Evolutionary conservation across 2,113 vertebrate genomes (phyloP).

Genomic region (Perca flavescens): DNA sequence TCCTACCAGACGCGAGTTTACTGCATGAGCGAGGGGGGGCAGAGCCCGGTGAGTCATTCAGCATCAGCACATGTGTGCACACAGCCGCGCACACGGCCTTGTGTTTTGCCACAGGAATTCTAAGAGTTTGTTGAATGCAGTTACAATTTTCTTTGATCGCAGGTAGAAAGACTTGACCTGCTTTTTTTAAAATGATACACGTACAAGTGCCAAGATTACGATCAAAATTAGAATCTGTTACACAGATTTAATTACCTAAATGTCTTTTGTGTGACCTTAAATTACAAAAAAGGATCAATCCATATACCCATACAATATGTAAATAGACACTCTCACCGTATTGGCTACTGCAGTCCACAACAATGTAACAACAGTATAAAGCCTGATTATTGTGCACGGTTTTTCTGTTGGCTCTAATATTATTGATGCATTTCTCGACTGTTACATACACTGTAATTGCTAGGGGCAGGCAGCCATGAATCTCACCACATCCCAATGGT

Average conservation of each 20-base stretch:
- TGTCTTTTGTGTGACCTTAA: not conserved
- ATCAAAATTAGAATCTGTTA: not conserved
- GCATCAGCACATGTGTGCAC: slow-evolving; percentile 22
- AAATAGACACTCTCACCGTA: not conserved
- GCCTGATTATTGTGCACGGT: not conserved
- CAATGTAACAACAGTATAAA: not conserved
- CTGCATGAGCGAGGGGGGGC: slow-evolving; percentile 94
- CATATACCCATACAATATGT: not conserved
- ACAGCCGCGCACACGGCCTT: not conserved
- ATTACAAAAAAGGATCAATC: not conserved
- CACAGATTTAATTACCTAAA: not conserved
- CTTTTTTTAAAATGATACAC: not conserved
- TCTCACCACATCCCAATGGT: slow-evolving; percentile 13
- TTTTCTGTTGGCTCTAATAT: not conserved
- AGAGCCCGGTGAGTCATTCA: slow-evolving; percentile 90
- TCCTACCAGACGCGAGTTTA: slow-evolving; percentile 91
- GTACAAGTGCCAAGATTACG: not conserved
- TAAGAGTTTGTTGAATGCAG: slow-evolving; percentile 20
- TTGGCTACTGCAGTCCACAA: not conserved
- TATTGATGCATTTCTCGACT: slow-evolving; percentile 17
- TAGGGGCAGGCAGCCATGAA: not conserved
- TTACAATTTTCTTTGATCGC: slow-evolving; percentile 3
- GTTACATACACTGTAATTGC: not conserved
- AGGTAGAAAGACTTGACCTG: slow-evolving; percentile 4
- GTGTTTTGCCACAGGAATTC: slow-evolving; percentile 29